Evolutionary conservation across 2,888 invertebrate species (phyloP), one percentile per base, ranked within the genome.

Genomic region (Drosophila fulvimacula): DNA sequence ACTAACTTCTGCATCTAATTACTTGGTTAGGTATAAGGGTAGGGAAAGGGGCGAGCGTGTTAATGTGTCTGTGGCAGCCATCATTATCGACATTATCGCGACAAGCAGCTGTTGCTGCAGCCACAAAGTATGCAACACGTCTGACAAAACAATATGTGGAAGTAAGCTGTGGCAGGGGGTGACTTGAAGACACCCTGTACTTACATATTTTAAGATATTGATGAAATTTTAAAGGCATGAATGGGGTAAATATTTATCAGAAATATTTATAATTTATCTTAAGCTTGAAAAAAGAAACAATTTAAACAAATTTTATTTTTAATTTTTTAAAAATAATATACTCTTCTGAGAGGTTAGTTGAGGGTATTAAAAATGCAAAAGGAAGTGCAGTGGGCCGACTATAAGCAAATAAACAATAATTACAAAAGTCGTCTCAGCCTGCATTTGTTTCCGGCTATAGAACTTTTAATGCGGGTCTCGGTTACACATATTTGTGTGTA

Each of bases 91-190:
- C 56, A 66, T 69, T 73, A 59, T 52, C 15, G 10, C 56, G 67
- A 69, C 72, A 73, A 86, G 86, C 61, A 72, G 70, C 82, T 79
- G 75, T 73, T 71, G 77, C 82, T 71, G 77, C 82, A 62, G 75
- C 89, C 89, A 58, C 84, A 84, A 84, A 88, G 77, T 87, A 86
- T 88, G 81, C 89, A 81, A 86, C 80, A 81, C 73, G 51, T 83
- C 76, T 58, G 56, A 65, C 61, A 58, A 66, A 65, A 59, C 32
- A 15, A 4, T 19, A 10, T 15, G 41, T 19, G 7, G 44, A 24
- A n/a, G 36, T 5, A 17, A 32, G 15, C 7, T n/a, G 1, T 10
- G 34, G 0, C 3, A 4, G 10, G 0, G 3, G 27, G 27, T 27
- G 39, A 19, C 19, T 32, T 1, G 19, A 2, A 11, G 27, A 46